Base-by-base conservation (phyloP, 2,113 vertebrate species). In the Nycticorax nycticorax region DNA sequence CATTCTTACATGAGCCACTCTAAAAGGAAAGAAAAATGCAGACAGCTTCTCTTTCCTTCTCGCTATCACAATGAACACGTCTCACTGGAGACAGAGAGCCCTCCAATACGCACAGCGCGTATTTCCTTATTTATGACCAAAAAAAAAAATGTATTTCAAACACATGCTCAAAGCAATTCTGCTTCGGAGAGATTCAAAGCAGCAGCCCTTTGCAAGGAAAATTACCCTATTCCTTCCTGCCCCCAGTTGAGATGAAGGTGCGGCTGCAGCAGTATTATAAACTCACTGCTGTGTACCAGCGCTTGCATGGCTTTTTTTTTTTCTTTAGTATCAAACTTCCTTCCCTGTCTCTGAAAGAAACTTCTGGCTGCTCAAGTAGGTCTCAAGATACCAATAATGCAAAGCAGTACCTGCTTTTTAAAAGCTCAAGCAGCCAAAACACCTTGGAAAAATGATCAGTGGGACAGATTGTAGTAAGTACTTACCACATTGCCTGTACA, bases 401-500 rank as follows among this genome's bases (percentile, higher is more conserved):
- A 89, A 78, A 92, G 77, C 45, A 94, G 62, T 60, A 91, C 43
- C 91, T 91, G 86, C 17, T 64, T 87, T 95, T 92, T 69, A 64
- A 88, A 37, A 91, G 68, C 68, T 88, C 43, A 35, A 74, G 83
- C 66, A 89, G 83, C 13, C 56, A 71, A 48, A 86, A 91, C 30
- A 94, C 64, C 84, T 75, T 73, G 62, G n/a, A 57, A 56, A 72
- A 94, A 88, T 52, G 39, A 64, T 83, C 19, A 14, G 5, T 12
- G 35, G 72, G 90, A 53, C 33, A 56, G 81, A 14, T 14, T 33
- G 48, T 1, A 63, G 53, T 9, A 53, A 77, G 83, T 33, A 95
- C 99, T 99, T 94, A 99, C 99, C 99, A 99, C 99, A 99, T 99
- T 67, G 99, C 99, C 96, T 99, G 99, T 26, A 99, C 99, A 7